phyloP scores from a whole-genome alignment of 2,888 invertebrate species.

The Polyommatus iphigenia region DNA sequence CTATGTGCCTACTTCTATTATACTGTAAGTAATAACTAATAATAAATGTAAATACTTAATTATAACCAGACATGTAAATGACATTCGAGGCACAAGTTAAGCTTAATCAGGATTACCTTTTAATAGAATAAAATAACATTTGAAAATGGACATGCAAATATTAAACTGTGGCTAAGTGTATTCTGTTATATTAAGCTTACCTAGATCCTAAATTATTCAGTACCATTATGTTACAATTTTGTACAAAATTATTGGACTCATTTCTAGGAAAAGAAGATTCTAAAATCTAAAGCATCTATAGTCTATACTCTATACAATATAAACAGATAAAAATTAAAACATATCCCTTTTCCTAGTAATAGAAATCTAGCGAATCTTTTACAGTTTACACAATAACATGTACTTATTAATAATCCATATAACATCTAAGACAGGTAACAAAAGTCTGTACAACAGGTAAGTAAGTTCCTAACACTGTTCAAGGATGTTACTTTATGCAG shows the following conservation, averaged over 20 bases:
- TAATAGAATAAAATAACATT: no score
- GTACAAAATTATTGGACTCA: conserved; percentile 1
- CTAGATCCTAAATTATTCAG: not conserved
- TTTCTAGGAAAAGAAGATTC: not conserved
- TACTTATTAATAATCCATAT: not conserved
- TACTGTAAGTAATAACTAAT: not conserved
- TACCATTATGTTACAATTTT: not conserved
- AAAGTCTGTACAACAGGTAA: not conserved
- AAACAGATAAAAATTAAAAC: not conserved
- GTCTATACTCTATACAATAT: not conserved
- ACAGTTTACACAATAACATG: not conserved
- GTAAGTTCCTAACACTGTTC: not conserved
- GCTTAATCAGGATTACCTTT: no score
- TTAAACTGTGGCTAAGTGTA: not conserved
- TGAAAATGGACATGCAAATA: not conserved
- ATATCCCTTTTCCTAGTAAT: not conserved
- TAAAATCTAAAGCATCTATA: not conserved
- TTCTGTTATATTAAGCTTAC: not conserved
- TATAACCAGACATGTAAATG: not conserved
- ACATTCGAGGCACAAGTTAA: not conserved
- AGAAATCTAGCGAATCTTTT: not conserved
- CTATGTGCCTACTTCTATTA: not conserved
- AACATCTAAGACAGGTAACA: not conserved
- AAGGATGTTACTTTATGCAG: not conserved
- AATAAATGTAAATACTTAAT: not conserved